Percentiles rank a stretch among this genome's conserved stretches.
These are phyloP conservation scores for Smittia aterrima DNA, from an alignment of 2,888 invertebrate species.

Conservation along the genomic window DNA sequence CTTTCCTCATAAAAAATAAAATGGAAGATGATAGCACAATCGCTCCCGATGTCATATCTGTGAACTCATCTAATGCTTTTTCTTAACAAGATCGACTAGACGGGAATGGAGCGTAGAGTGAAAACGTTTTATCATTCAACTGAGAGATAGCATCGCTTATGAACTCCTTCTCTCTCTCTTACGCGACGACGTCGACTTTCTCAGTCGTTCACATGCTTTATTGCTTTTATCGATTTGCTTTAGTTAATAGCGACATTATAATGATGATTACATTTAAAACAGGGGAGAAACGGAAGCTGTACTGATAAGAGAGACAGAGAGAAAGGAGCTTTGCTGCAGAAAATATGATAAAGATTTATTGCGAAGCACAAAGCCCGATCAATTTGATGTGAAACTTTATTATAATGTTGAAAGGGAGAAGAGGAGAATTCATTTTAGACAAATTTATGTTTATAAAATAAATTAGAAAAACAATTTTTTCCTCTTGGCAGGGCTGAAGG, in stretches of 20 bases:
- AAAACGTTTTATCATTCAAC: not conserved
- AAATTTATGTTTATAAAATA: not conserved
- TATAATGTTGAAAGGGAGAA: not conserved
- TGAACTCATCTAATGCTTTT: not conserved
- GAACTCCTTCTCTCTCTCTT: not conserved
- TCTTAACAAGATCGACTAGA: not conserved
- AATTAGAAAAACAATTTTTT: constrained; percentile 7
- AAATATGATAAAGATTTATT: constrained; percentile 11
- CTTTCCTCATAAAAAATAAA: not conserved
- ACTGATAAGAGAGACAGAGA: not conserved
- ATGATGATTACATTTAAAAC: constrained; percentile 32
- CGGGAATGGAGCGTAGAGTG: not conserved
- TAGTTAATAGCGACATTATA: constrained; percentile 1
- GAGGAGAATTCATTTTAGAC: not conserved
- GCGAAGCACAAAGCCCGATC: not conserved
- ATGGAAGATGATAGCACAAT: not conserved
- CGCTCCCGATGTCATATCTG: not conserved
- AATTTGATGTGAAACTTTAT: constrained; percentile 6
- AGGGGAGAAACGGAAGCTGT: not conserved
- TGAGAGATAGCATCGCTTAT: not conserved
- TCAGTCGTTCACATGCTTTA: constrained; percentile 25
- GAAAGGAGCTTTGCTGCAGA: not conserved
- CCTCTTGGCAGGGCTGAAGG: not conserved
- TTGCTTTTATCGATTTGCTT: constrained; percentile 29
- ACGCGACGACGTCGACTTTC: not conserved